Conservation (phyloP, 2,113 vertebrate species). For the Nothobranchius furzeri region DNA sequence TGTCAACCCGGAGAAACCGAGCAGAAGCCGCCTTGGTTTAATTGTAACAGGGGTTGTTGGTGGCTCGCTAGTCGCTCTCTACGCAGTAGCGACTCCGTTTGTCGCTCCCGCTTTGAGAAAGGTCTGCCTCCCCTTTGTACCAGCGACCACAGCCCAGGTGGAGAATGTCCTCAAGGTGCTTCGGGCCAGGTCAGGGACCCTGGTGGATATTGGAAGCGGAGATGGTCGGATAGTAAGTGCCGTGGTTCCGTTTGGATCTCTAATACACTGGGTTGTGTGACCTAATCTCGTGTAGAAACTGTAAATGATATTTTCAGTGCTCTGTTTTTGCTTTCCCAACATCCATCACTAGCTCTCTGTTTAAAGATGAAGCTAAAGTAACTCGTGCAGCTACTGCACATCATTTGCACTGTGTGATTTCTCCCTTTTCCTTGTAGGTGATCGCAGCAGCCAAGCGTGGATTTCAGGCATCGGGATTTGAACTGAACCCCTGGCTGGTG, state of each 20-base stretch:
- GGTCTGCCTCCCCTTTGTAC: constrained; percentile 92
- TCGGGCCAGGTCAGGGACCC: constrained; percentile 73
- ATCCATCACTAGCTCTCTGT: not conserved
- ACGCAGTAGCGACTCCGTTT: constrained; percentile 85
- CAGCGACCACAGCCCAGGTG: constrained; percentile 87
- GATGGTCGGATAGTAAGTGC: constrained; percentile 94
- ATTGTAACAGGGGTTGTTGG: constrained; percentile 77
- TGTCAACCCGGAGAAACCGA: accelerated
- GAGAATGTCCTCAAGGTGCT: constrained; percentile 85
- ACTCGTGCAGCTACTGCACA: not conserved
- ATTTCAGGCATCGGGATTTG: constrained; percentile 89
- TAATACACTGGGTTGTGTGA: not conserved
- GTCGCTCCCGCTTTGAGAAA: constrained; percentile 86
- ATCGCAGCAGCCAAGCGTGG: constrained; percentile 93
- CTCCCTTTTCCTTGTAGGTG: constrained; percentile 76
- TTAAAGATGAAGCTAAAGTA: not conserved
- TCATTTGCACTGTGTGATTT: too few species aligned
- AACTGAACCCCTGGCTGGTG: constrained; percentile 96
- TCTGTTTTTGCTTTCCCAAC: not conserved
- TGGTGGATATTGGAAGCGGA: constrained; percentile 94
- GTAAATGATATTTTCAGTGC: too few species aligned
- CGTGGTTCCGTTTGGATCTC: not conserved
- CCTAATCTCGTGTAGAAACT: not conserved
- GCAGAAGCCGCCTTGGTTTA: constrained; percentile 75
- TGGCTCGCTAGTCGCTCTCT: constrained; percentile 82